Base-by-base conservation (phyloP, 2,888 invertebrate species). In the Tortrix viridana region DNA sequence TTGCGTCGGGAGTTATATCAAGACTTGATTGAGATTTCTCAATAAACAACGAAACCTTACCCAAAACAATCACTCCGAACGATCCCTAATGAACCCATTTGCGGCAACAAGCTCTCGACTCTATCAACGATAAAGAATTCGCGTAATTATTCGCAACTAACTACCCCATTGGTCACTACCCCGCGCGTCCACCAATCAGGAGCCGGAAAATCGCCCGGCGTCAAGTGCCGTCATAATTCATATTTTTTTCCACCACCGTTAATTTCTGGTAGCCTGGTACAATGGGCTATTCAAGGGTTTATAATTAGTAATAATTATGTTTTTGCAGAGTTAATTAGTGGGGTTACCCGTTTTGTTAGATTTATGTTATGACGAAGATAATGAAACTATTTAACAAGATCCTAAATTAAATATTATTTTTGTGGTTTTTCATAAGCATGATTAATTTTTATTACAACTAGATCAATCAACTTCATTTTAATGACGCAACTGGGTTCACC, bases 191-290 rank as follows among this genome's bases (percentile, higher is more conserved):
- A 47, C 57, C 57, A 57, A 57, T 63, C 52, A 62, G 41, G 22
- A 22, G 41, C 16, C 62, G 3, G 73, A 69, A 83, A 81, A 81
- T 78, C 74, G 74, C 68, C 69, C 68, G 69, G 82, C 77, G 75
- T 84, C 80, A 73, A 78, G 79, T 83, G 78, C 79, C 79, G 79
- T 74, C 71, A 81, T 84, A 80, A 76, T 75, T 84, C 81, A 77
- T 79, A 46, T 80, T 82, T 82, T n/a, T 80, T 66, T 68, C 71
- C 61, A 67, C 70, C 61, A 81, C 80, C 82, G 79, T 82, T 82
- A 81, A 83, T 80, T 80, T 77, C 59, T 60, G 52, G 59, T 46
- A 26, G 59, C 50, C 44, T 74, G 71, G 72, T 75, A 73, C 76
- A 81, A 80, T 80, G 77, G 77, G 77, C 75, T 72, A 82, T 82